Percentiles rank a stretch among this genome's conserved stretches.
Conservation (phyloP, 2,888 invertebrate genomes). For the Melitaea athalia region DNA sequence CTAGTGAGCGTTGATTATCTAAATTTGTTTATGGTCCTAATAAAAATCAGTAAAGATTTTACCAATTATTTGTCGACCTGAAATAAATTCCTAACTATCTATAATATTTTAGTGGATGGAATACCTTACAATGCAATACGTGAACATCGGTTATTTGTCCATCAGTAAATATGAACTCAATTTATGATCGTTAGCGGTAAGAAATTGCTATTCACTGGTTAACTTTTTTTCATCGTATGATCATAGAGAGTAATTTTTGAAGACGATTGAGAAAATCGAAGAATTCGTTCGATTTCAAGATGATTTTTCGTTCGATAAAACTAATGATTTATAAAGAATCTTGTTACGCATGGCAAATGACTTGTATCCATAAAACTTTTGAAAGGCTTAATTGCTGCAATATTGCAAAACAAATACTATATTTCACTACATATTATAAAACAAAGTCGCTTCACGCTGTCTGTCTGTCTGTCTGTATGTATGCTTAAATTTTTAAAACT, state of each 20-base stretch:
- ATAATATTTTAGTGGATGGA: neutral
- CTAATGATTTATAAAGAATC: neutral
- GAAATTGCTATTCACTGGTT: conserved; percentile 21
- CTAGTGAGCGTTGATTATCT: too few species aligned
- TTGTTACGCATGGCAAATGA: neutral
- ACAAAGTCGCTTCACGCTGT: too few species aligned
- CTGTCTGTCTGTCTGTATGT: too few species aligned
- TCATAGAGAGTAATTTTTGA: neutral
- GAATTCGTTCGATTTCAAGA: neutral
- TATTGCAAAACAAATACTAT: too few species aligned
- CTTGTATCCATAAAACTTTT: neutral
- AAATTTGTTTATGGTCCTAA: too few species aligned
- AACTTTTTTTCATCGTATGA: conserved; percentile 7
- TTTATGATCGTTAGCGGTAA: conserved; percentile 27
- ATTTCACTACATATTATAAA: too few species aligned
- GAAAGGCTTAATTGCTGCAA: neutral
- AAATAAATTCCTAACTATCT: neutral
- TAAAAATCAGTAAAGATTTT: too few species aligned
- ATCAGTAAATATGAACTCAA: conserved; percentile 20
- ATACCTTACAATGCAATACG: neutral
- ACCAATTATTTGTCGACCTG: neutral
- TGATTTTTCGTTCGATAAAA: neutral
- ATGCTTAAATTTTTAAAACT: too few species aligned
- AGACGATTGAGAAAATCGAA: neutral
- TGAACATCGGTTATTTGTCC: conserved; percentile 11